Conservation (phyloP, 2,113 vertebrate genomes). For the Brevimyrus niger region DNA sequence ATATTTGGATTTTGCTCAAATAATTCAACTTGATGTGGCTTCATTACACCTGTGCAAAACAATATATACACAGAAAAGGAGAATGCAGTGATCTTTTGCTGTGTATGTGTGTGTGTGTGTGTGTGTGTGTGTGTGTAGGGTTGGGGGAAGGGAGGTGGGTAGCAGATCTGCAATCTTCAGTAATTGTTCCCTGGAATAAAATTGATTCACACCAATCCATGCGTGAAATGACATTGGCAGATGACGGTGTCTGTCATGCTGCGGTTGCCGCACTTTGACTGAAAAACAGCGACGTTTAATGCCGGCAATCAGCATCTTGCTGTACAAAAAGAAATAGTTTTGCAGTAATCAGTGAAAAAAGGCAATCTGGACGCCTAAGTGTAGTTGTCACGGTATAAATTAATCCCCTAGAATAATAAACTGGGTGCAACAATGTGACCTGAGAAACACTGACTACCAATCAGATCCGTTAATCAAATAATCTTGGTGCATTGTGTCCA, state of each 20-base stretch:
- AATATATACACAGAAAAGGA: constrained; percentile 41
- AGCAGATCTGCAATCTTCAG: constrained; percentile 53
- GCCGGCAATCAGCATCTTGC: constrained; percentile 57
- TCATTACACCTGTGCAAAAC: background rate
- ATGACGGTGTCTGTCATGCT: constrained; percentile 57
- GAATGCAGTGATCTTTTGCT: constrained; percentile 43
- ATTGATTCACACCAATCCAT: constrained; percentile 67
- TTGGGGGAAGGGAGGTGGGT: background rate
- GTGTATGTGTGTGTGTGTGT: background rate
- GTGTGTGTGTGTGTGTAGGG: no score
- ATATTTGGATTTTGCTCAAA: background rate
- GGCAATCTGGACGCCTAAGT: constrained; percentile 30
- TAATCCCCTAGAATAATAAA: constrained; percentile 22
- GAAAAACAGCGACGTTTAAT: constrained; percentile 60
- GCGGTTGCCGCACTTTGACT: constrained; percentile 44
- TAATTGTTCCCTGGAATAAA: constrained; percentile 69
- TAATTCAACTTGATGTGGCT: background rate
- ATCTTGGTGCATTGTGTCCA: background rate
- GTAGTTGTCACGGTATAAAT: constrained; percentile 27
- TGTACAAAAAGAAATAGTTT: constrained; percentile 22
- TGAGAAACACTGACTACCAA: background rate
- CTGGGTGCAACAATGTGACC: constrained; percentile 13
- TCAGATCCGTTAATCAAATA: constrained; percentile 5
- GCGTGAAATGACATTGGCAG: constrained; percentile 71
- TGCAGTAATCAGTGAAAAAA: constrained; percentile 14